A percentile compares a stretch with the other conserved stretches of the same genome.
phyloP scores from a whole-genome alignment of 2,797 vertebrate species.

The Fratercula arctica region DNA sequence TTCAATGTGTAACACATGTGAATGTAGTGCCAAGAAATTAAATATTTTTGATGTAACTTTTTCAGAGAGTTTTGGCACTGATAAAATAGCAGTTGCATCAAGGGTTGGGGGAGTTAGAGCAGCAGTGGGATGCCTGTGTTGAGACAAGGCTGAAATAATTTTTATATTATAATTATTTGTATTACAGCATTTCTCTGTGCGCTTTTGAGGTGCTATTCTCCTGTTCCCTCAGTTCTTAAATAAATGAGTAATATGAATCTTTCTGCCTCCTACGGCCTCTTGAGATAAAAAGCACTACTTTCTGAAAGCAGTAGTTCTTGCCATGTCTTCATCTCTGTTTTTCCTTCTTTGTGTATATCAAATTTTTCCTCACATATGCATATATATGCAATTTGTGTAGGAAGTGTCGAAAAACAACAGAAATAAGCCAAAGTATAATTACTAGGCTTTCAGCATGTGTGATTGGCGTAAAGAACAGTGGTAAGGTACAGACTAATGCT shows the following conservation, averaged over 20 bases:
- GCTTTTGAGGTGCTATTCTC: neutral
- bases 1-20: neutral
- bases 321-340: neutral
- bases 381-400: neutral
- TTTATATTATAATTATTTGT: neutral
- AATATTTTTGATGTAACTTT: neutral
- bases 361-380: neutral
- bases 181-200: neutral
- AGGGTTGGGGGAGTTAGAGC: neutral
- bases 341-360: neutral
- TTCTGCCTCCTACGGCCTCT: neutral
- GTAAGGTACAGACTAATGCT: neutral
- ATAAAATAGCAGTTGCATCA: neutral
- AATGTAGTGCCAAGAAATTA: neutral
- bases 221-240: neutral
- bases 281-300: neutral
- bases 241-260: neutral
- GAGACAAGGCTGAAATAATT: neutral
- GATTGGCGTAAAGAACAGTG: neutral
- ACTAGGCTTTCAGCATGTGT: rapidly evolving
- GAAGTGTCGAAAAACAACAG: neutral
- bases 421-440: neutral
- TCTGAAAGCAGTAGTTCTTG: neutral
- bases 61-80: neutral
- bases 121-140: neutral